phyloP scores from a whole-genome alignment of 2,888 invertebrate species.

The Sepiola atlantica region DNA sequence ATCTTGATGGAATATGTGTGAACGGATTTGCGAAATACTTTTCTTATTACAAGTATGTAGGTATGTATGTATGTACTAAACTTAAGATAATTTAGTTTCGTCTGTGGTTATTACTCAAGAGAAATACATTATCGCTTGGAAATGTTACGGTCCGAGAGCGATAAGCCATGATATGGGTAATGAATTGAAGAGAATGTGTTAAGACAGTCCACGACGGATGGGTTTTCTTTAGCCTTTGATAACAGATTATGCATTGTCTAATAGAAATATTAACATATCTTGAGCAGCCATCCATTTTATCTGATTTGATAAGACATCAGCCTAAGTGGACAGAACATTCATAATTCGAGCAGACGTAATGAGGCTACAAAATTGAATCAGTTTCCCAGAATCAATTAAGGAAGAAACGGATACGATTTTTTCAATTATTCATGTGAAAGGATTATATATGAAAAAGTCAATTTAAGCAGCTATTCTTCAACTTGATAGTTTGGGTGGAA shows the following conservation, averaged over 20 bases:
- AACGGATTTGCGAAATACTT: too few species aligned
- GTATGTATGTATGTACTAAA: too few species aligned
- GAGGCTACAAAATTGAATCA: background rate
- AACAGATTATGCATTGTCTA: background rate
- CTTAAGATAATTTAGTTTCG: too few species aligned
- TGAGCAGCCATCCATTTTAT: background rate
- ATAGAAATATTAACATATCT: conserved; percentile 1
- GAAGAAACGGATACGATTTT: background rate
- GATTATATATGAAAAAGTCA: too few species aligned
- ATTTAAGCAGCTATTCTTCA: too few species aligned
- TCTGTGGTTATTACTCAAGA: background rate
- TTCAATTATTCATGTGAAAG: background rate
- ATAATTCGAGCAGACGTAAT: background rate
- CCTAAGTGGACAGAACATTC: background rate
- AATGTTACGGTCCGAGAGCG: background rate
- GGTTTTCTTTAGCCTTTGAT: background rate
- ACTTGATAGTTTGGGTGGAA: too few species aligned
- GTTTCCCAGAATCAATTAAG: background rate
- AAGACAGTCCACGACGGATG: background rate
- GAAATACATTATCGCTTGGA: background rate
- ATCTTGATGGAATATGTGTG: too few species aligned
- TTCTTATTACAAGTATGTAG: too few species aligned
- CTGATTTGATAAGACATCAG: background rate
- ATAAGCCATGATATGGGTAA: background rate
- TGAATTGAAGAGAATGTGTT: background rate